These are phyloP conservation scores for Epizoanthus stellaris DNA, from an alignment of 92 coral and sea anemone genomes.

Conservation along the genomic window DNA sequence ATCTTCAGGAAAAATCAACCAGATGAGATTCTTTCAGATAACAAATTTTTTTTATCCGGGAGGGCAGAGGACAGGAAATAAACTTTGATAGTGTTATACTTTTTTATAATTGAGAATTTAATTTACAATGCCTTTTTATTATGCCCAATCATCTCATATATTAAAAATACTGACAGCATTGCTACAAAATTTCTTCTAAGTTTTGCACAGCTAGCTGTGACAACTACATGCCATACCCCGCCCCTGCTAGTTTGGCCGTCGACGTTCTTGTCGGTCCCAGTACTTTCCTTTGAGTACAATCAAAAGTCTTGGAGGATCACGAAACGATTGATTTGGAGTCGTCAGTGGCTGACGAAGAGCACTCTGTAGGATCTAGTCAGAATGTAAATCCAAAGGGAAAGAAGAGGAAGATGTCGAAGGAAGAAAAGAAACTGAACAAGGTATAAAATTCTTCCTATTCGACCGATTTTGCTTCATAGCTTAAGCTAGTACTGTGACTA, in stretches of 20 bases:
- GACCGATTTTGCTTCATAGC: too few species aligned
- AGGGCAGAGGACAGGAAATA: background rate
- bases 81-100: background rate
- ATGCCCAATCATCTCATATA: too few species aligned
- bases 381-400: conserved; percentile 12
- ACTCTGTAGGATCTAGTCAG: background rate
- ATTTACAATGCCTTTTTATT: too few species aligned
- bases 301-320: conserved; percentile 14
- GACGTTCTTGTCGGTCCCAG: conserved; percentile 23
- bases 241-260: too few species aligned
- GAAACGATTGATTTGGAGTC: background rate
- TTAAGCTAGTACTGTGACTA: too few species aligned
- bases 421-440: conserved; percentile 51
- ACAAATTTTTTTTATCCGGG: background rate
- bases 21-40: too few species aligned
- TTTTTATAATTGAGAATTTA: background rate
- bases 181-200: too few species aligned
- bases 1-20: conserved; percentile 34
- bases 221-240: too few species aligned
- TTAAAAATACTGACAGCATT: too few species aligned
- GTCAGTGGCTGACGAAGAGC: background rate
- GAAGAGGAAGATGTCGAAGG: conserved; percentile 60
- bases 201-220: too few species aligned
- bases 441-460: background rate
- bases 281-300: background rate